Base-by-base conservation (phyloP, 2,113 vertebrate genomes). In the Choloepus hoffmanni region DNA sequence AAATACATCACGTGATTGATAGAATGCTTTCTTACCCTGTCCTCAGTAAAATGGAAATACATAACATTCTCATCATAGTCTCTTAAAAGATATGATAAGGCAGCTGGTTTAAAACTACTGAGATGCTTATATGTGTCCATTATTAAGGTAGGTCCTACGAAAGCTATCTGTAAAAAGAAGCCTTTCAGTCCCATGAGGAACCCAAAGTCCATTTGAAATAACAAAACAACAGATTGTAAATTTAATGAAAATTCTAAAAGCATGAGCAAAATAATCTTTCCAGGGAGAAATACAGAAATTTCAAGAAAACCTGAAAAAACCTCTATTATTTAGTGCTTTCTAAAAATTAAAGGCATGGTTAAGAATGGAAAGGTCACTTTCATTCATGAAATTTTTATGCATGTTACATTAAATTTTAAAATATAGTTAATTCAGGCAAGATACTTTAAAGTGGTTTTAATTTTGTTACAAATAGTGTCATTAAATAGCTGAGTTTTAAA, bases 241-340 rank as follows among this genome's bases (percentile, higher is more conserved):
- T 24, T 55, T 74, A 83, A 60, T 68, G 26, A 76, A 68, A 82
- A 82, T 67, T 60, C 21, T 67, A 72, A 82, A 84, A 19, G 18
- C 65, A 53, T 53, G 73, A 70, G n/a, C 63, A 90, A 87, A 77
- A 81, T 87, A 93, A 72, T 50, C 48, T 23, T 78, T 78, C 45
- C 53, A 85, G 16, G 43, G 43, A 77, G 26, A 95, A 50, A 67
- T 79, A 84, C 1, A n/a, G 15, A 82, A 30, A 74, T 67, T 48
- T 73, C 58, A 58, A 92, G 23, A 65, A 87, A 55, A 53, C 26
- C 28, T 85, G 73, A 53, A 90, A 70, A 55, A 10, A 68, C 68
- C 36, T 79, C 26, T 50, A 36, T 58, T 90, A 45, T 45, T 10
- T 68, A 30, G 18, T 68, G 10, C 53, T 72, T 85, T 62, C 43